These are phyloP conservation scores for Aythya fuligula DNA, from an alignment of 2,797 vertebrate species.

Conservation along the genomic window DNA sequence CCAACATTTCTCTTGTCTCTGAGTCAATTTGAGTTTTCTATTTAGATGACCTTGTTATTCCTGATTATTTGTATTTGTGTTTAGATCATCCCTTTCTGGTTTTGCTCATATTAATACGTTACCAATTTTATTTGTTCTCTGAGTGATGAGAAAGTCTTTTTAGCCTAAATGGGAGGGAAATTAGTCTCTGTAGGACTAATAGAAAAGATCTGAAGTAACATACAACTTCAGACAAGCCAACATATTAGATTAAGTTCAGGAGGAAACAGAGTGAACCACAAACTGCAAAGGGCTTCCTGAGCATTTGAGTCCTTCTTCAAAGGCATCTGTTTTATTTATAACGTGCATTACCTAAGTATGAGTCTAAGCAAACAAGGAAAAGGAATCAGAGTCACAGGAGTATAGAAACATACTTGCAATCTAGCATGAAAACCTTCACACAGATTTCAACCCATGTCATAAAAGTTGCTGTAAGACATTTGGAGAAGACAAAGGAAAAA, in stretches of 20 bases:
- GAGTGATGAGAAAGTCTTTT: neutral
- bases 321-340: neutral
- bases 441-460: neutral
- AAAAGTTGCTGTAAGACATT: neutral
- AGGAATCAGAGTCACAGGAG: neutral
- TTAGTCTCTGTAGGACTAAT: neutral
- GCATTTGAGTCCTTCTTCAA: neutral
- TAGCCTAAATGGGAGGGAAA: neutral
- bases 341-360: neutral
- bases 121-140: neutral
- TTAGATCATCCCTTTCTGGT: neutral
- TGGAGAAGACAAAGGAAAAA: neutral
- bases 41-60: neutral
- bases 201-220: neutral
- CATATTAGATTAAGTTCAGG: neutral
- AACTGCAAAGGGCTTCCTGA: neutral
- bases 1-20: neutral
- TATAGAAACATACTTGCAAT: neutral
- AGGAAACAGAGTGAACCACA: neutral
- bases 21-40: neutral
- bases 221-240: neutral
- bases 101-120: neutral
- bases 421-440: neutral
- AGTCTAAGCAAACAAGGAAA: neutral
- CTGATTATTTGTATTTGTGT: rapidly evolving